These are phyloP conservation scores for Triplophysa rosa DNA, from an alignment of 2,113 vertebrate genomes.

Conservation along the genomic window DNA sequence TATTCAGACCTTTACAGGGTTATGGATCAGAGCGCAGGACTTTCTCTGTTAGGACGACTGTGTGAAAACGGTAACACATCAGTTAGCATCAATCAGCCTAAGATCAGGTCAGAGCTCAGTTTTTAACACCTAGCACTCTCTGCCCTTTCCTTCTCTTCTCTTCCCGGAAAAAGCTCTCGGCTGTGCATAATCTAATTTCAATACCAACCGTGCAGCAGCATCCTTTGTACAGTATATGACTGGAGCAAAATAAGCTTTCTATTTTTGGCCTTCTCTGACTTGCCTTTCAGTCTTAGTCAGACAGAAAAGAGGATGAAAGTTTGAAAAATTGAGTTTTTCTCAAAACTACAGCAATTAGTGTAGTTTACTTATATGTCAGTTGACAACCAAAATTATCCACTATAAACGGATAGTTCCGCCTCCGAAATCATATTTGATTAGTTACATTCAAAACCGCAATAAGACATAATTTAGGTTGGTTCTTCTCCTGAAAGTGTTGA, in stretches of 20 bases:
- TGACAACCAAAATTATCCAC: no score
- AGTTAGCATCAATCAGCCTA: slow-evolving; percentile 8
- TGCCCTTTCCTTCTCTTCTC: slow-evolving; percentile 34
- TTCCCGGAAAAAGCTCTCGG: slow-evolving; percentile 53
- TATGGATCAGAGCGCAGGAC: slow-evolving; percentile 3
- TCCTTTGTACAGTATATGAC: slow-evolving; percentile 55
- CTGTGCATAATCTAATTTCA: slow-evolving; percentile 67
- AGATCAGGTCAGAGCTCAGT: slow-evolving; percentile 22
- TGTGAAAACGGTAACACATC: slow-evolving; percentile 1
- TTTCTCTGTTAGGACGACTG: neutral
- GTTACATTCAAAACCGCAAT: no score
- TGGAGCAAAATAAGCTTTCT: slow-evolving; percentile 40
- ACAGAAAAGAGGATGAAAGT: neutral
- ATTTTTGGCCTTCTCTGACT: slow-evolving; percentile 9
- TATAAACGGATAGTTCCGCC: no score
- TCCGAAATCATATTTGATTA: no score
- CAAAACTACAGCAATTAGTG: no score
- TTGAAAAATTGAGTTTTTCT: neutral
- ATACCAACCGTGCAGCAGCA: slow-evolving; percentile 48
- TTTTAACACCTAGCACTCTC: slow-evolving; percentile 3
- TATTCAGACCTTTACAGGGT: neutral
- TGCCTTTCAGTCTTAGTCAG: neutral
- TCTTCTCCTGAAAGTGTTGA: no score
- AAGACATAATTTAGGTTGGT: no score
- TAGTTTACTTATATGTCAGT: no score